These are phyloP conservation scores for Gymnothorax javanicus DNA, from an alignment of 2,797 vertebrate genomes.

Conservation along the genomic window DNA sequence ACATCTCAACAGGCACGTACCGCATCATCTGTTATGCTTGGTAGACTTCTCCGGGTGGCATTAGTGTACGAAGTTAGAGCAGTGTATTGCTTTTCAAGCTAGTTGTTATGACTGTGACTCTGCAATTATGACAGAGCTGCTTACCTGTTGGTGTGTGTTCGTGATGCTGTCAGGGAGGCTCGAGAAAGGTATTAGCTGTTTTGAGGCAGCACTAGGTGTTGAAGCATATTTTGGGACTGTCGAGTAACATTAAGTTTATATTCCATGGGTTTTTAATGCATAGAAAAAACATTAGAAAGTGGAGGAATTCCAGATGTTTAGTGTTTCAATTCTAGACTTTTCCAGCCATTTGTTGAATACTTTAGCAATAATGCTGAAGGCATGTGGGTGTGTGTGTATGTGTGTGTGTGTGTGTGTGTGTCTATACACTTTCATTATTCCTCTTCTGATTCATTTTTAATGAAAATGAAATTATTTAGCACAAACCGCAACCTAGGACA, in stretches of 20 bases:
- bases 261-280: background rate
- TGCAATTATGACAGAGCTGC: background rate
- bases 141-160: background rate
- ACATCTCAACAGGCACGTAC: background rate
- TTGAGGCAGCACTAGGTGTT: background rate
- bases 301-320: background rate
- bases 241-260: background rate
- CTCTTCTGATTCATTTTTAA: background rate
- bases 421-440: background rate
- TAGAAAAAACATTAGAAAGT: background rate
- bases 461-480: slow-evolving; percentile 30
- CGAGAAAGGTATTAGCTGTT: background rate
- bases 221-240: background rate
- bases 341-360: background rate
- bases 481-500: background rate
- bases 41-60: background rate
- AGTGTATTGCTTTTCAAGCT: background rate
- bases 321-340: background rate
- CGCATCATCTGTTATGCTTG: background rate
- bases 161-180: background rate
- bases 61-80: background rate
- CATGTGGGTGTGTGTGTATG: background rate
- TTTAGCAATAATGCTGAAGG: background rate
- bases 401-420: background rate
- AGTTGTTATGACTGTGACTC: background rate